Percentiles rank a stretch among this genome's conserved stretches.
Conservation (phyloP, 2,113 vertebrate genomes). For the western clawed frog (Xenopus tropicalis) region UCB_Xtro_10.0 CM004449.2:100327001-100327500, state of each 20-base stretch:
- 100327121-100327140: constrained; percentile 23
- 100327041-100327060: constrained; percentile 1
- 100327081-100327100: constrained; percentile 14
- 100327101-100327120: constrained; percentile 16
- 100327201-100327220: constrained; percentile 10
- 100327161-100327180: constrained; percentile 19
- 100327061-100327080: constrained; percentile 13
- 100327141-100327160: constrained; percentile 36
- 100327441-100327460: no score
- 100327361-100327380: no score
- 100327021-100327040: background rate
- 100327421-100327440: no score
- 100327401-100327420: no score
- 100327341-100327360: background rate
- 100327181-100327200: constrained; percentile 11
- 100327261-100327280: no score
- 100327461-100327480: no score
- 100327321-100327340: background rate
- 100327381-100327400: no score
- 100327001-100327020: no score
- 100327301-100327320: background rate
- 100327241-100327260: no score
- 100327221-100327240: background rate
- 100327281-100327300: background rate
- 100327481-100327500: no score